Evolutionary conservation across 2,113 vertebrate genomes (phyloP).

Genomic region (Aleadryas rufinucha): DNA sequence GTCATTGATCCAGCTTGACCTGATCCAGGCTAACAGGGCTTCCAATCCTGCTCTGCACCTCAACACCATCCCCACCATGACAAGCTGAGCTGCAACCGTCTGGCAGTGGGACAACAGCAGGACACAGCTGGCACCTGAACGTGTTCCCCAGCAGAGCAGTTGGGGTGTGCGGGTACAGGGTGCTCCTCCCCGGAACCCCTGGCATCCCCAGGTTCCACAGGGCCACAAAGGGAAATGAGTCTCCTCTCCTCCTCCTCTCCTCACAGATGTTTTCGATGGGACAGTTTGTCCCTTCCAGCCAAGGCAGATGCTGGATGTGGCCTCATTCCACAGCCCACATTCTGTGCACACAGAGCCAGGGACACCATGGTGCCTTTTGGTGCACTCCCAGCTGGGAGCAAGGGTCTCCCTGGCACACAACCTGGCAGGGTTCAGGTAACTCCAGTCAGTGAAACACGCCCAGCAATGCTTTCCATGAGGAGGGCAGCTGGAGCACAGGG

Average conservation of each 20-base stretch:
- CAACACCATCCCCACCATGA: fast-evolving
- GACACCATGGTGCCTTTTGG: fast-evolving
- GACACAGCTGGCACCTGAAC: background rate
- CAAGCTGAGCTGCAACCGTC: fast-evolving
- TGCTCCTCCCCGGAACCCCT: too few species aligned
- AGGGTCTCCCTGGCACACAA: background rate
- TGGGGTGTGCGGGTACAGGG: fast-evolving
- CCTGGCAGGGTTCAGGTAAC: background rate
- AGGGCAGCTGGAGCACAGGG: background rate
- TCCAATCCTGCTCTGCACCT: background rate
- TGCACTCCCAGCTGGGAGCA: background rate
- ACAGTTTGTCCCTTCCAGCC: background rate
- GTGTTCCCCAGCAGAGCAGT: fast-evolving
- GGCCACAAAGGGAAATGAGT: background rate
- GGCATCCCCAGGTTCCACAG: background rate
- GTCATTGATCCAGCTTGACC: background rate
- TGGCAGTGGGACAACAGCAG: too few species aligned
- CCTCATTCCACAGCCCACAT: background rate
- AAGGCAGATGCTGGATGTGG: fast-evolving
- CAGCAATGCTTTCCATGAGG: background rate
- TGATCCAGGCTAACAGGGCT: background rate
- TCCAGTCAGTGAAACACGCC: background rate
- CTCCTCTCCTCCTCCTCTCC: background rate
- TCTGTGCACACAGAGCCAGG: fast-evolving
- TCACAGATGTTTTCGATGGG: background rate